Conservation (phyloP, 2,113 vertebrate genomes). For the Tetraodon nigroviridis region DNA sequence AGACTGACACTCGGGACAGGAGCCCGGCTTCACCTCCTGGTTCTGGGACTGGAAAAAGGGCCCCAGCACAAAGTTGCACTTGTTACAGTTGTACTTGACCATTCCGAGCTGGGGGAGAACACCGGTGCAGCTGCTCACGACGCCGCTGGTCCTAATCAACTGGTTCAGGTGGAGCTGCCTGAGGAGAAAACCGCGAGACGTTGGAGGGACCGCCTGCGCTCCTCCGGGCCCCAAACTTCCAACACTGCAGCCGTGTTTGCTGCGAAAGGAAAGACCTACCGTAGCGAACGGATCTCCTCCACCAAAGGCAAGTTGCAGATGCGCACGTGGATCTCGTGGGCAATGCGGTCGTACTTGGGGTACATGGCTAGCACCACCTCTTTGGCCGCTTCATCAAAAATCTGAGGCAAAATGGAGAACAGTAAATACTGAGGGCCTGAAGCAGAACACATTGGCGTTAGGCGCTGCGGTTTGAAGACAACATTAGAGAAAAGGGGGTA, state of each 20-base stretch:
- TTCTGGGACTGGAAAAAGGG: conserved; percentile 97
- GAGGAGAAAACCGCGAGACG: neutral
- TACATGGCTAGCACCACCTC: conserved; percentile 97
- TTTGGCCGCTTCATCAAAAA: conserved; percentile 94
- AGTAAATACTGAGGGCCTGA: neutral
- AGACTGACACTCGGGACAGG: conserved; percentile 95
- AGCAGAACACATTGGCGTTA: neutral
- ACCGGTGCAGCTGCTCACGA: conserved; percentile 92
- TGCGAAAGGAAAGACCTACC: conserved; percentile 64
- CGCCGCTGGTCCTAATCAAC: conserved; percentile 93
- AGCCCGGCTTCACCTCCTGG: conserved; percentile 97
- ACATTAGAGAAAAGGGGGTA: no score
- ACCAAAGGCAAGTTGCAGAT: conserved; percentile 94
- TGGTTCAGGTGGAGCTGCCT: conserved; percentile 98
- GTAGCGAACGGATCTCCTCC: conserved; percentile 90
- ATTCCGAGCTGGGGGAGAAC: conserved; percentile 95
- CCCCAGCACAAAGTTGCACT: conserved; percentile 91
- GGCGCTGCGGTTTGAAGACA: no score
- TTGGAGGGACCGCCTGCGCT: no score
- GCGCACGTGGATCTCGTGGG: conserved; percentile 90
- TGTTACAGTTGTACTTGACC: conserved; percentile 98
- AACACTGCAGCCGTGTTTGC: neutral
- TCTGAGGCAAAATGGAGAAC: conserved; percentile 6
- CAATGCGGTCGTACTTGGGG: conserved; percentile 93
- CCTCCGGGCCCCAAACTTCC: no score